These are phyloP conservation scores for Ceriagrion tenellum DNA, from an alignment of 2,888 invertebrate species.

Conservation along the genomic window DNA sequence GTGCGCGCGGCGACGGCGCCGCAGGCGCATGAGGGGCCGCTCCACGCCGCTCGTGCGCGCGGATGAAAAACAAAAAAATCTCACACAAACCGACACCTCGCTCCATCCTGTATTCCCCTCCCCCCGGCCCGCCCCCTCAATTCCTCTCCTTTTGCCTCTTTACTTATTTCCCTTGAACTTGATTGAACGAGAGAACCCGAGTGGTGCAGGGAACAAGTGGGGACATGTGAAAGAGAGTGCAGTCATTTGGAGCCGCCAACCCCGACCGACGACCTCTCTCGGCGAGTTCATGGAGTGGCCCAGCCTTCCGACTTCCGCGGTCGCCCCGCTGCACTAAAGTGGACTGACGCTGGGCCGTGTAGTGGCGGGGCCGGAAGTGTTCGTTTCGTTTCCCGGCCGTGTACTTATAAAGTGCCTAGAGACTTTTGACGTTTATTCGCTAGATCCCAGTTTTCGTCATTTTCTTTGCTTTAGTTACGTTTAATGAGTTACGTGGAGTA, in stretches of 20 bases:
- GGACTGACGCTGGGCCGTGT: background rate
- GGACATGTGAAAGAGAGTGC: background rate
- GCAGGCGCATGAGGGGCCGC: background rate
- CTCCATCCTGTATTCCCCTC: background rate
- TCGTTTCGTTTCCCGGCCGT: constrained; percentile 61
- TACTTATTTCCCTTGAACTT: constrained; percentile 52
- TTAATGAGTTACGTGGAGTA: constrained; percentile 44
- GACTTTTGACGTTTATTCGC: constrained; percentile 53
- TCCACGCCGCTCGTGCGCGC: too few species aligned
- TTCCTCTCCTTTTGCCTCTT: constrained; percentile 38
- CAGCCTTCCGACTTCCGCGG: background rate
- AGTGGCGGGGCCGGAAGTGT: constrained; percentile 44
- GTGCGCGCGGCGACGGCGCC: background rate
- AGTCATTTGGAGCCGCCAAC: constrained; percentile 26
- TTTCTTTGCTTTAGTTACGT: constrained; percentile 54
- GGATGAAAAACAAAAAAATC: background rate
- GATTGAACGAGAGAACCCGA: constrained; percentile 43
- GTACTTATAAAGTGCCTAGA: constrained; percentile 68
- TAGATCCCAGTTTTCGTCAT: constrained; percentile 47
- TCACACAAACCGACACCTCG: background rate
- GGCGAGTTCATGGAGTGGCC: constrained; percentile 25
- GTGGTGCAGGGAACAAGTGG: constrained; percentile 62
- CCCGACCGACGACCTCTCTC: background rate
- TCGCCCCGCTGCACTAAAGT: constrained; percentile 15
- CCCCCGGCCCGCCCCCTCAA: background rate